Base-by-base conservation (phyloP, 1,140 invertebrate species). In the Calliopsis andreniformis region DNA sequence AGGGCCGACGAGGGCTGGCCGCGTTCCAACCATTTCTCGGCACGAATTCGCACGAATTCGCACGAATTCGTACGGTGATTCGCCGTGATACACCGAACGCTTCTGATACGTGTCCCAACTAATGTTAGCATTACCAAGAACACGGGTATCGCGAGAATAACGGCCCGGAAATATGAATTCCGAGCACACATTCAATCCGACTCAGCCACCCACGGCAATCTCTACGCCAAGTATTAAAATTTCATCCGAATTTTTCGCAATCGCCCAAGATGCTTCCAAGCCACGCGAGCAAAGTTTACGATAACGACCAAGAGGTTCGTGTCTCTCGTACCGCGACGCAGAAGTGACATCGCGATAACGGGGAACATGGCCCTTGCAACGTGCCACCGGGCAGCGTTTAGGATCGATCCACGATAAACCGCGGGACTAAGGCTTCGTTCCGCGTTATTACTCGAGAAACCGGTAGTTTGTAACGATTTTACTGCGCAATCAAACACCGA, bases 41-140 rank as follows among this genome's bases (percentile, higher is more conserved):
- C 69, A 63, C 69, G 30, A 56, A n/a, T n/a, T n/a, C n/a, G n/a
- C n/a, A n/a, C n/a, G n/a, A n/a, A n/a, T n/a, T n/a, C n/a, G n/a
- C n/a, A n/a, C n/a, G n/a, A n/a, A n/a, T 73, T 78, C 61, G 53
- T 58, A 64, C 76, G 69, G 59, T 73, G 76, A 73, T 58, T 73
- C 70, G 56, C 61, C 51, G 61, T 73, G 76, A 78, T 73, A 78
- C 70, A 72, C 59, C 25, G 70, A 78, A 63, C 35, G 61, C 61
- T 72, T 73, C 63, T 59, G 61, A 73, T 78, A 78, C 70, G 76
- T 73, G 76, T 66, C 61, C 55, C 51, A 58, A 56, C 76, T 73
- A 68, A 68, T 76, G 73, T 61, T 61, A 51, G 73, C 66, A 61
- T 76, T 76, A 76, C 64, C 66, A 10, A n/a, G 69, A 73, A 72